Evolutionary conservation across 2,797 vertebrate species (phyloP), one percentile per base, ranked within the genome.

Genomic region (Halcyon smyrnensis): DNA sequence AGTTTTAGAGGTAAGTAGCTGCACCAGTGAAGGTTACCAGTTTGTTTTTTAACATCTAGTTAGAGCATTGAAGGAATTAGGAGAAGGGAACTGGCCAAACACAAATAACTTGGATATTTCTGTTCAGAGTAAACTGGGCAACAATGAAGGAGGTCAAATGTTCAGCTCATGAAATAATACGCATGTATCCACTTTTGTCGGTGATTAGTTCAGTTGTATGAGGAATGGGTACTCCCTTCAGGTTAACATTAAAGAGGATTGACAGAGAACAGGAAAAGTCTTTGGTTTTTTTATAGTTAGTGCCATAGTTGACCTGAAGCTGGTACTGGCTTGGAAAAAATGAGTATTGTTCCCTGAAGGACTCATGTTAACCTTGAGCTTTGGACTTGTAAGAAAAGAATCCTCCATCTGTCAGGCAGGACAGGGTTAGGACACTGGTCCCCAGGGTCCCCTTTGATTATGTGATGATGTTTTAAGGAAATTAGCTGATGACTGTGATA

Each of bases 1-100:
- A 97, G 92, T 96, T 98, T 98, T 95, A 97, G 96, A 98, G 97
- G 98, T 96, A 97, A 98, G 98, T 98, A 98, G 98, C 98, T 94
- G 89, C 96, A 97, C 96, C 87, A 95, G 57, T 84, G 96, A 96
- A 92, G 59, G 93, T 97, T 97, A 97, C 96, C 84, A 95, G 96
- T 96, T 97, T 97, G 97, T 97, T 98, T 92, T 82, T 98, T 97
- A 97, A 97, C 75, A 90, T 95, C 90, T 95, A 97, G 96, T 97
- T 97, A 95, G 93, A 97, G 74, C 77, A 96, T 51, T 92, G 89
- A 95, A 96, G 87, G 84, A 97, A 56, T 80, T 36, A 88, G 74
- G 94, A 86, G 32, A 25, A n/a, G 51, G 28, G 64, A 95, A 71
- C 83, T 76, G 88, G 86, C 94, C 94, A 96, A 93, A 94, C 79